Evolutionary conservation across 2,113 vertebrate species (phyloP).

Genomic region (Mesoclemmys tuberculata): DNA sequence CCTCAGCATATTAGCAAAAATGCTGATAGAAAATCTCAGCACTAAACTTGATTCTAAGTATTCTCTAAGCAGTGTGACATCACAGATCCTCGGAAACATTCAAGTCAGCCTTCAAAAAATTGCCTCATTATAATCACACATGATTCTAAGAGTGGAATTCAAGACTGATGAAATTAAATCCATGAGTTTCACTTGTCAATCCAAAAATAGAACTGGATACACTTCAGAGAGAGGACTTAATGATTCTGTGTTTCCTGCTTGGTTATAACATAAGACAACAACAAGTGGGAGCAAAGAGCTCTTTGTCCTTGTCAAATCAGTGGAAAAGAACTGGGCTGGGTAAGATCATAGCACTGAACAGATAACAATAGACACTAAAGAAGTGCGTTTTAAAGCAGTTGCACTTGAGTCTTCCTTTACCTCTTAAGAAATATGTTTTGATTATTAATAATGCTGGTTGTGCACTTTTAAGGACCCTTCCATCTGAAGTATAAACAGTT

Average conservation of each 20-base stretch:
- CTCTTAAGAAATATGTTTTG: background rate
- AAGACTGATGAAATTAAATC: background rate
- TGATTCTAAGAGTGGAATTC: background rate
- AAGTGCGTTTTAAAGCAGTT: background rate
- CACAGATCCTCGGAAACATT: background rate
- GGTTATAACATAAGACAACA: background rate
- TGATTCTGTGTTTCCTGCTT: background rate
- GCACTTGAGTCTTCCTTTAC: background rate
- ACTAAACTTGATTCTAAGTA: background rate
- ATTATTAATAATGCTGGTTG: background rate
- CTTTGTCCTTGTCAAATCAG: background rate
- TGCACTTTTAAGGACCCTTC: background rate
- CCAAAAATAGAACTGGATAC: background rate
- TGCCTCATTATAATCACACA: background rate
- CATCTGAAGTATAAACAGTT: background rate
- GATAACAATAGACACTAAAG: background rate
- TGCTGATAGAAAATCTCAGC: background rate
- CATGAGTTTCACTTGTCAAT: background rate
- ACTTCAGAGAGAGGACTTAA: background rate
- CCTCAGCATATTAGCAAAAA: background rate
- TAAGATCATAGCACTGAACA: background rate
- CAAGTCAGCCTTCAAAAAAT: background rate
- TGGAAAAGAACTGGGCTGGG: background rate
- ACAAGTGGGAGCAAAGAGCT: background rate
- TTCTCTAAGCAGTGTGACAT: background rate